phyloP scores from a whole-genome alignment of 2,113 vertebrate genomes.

The Neodon shergylaensis region DNA sequence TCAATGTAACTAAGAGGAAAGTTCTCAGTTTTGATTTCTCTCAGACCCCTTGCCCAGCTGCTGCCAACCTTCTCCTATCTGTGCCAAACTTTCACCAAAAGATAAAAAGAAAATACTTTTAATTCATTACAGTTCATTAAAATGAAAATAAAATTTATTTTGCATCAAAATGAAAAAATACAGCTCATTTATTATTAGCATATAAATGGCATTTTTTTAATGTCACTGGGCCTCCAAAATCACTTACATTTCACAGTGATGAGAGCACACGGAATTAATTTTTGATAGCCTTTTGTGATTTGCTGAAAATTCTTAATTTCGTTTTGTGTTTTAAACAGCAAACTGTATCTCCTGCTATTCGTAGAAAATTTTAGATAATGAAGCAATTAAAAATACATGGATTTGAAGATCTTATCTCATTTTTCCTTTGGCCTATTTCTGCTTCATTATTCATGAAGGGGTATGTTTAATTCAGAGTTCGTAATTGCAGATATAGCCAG shows the following conservation, averaged over 20 bases:
- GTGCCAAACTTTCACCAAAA: constrained; percentile 79
- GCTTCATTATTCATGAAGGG: constrained; percentile 90
- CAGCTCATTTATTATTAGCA: constrained; percentile 89
- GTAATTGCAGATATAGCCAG: constrained; percentile 89
- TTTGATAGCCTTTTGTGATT: constrained; percentile 92
- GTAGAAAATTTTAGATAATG: constrained; percentile 90
- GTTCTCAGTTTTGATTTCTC: constrained; percentile 54
- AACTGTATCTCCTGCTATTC: constrained; percentile 88
- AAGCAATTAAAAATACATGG: constrained; percentile 93
- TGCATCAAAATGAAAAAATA: constrained; percentile 87
- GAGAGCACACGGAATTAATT: constrained; percentile 91
- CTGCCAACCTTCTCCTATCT: constrained; percentile 73
- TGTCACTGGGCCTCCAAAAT: constrained; percentile 87
- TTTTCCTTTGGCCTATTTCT: constrained; percentile 88
- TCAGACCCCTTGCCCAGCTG: constrained; percentile 12
- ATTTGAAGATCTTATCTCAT: constrained; percentile 90
- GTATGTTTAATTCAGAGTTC: constrained; percentile 90
- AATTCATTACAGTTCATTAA: constrained; percentile 88
- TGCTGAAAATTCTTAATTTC: constrained; percentile 89
- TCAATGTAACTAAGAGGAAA: not conserved
- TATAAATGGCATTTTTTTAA: constrained; percentile 91
- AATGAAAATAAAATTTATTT: constrained; percentile 89
- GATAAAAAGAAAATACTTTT: constrained; percentile 83
- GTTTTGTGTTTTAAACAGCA: constrained; percentile 88
- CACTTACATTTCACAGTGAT: constrained; percentile 90